phyloP scores from a whole-genome alignment of 2,888 invertebrate species.

The Hemistola chrysoprasaria region DNA sequence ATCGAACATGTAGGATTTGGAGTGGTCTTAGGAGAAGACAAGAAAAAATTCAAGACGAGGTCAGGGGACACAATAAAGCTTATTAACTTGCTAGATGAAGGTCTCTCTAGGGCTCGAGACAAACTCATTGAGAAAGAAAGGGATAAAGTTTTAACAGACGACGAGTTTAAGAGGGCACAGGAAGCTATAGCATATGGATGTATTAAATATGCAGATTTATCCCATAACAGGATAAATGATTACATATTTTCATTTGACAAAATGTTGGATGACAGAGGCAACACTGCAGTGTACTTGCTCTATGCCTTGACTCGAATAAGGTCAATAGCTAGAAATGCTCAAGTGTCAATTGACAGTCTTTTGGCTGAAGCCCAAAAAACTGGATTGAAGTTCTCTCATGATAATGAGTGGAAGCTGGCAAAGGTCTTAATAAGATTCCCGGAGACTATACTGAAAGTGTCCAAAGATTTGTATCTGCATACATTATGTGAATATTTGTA shows the following conservation, averaged over 20 bases:
- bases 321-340: conserved; percentile 92
- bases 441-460: conserved; percentile 91
- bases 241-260: conserved; percentile 99
- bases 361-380: conserved; percentile 82
- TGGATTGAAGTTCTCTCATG: conserved; percentile 89
- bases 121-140: conserved; percentile 94
- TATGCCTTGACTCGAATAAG: conserved; percentile 97
- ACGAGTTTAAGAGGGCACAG: conserved; percentile 92
- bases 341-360: conserved; percentile 84
- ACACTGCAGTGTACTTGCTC: conserved; percentile 98
- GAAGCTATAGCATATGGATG: conserved; percentile 98
- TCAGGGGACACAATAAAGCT: conserved; percentile 97
- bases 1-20: conserved; percentile 98
- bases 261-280: conserved; percentile 99
- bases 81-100: conserved; percentile 95
- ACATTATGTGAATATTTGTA: conserved; percentile 97
- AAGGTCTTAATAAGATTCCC: conserved; percentile 94
- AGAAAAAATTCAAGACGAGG: conserved; percentile 99
- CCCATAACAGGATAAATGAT: conserved; percentile 95
- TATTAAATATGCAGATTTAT: conserved; percentile 98
- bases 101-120: conserved; percentile 89
- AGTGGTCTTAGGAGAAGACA: conserved; percentile 98
- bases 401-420: conserved; percentile 96
- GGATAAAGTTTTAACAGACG: conserved; percentile 89
- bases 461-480: conserved; percentile 92